Evolutionary conservation across 2,113 vertebrate species (phyloP).

Genomic region (Leptocoma aspasia): DNA sequence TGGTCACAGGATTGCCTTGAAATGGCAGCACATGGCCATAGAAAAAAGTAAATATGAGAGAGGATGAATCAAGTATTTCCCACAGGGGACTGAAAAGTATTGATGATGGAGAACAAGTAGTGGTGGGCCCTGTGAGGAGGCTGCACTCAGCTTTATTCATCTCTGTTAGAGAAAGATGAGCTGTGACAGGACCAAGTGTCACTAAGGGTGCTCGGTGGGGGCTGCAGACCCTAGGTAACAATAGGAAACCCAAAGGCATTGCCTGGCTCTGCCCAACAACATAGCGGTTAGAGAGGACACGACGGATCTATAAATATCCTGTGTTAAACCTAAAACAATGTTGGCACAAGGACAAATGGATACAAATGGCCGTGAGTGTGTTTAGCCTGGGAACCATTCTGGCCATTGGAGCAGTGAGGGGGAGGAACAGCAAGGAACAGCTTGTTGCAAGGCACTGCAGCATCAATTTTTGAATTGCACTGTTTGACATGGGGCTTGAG

Average conservation of each 20-base stretch:
- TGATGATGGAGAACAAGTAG: not conserved
- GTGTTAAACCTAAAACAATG: conserved; percentile 54
- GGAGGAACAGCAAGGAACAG: not conserved
- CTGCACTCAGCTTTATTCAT: not conserved
- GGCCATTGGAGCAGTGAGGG: not conserved
- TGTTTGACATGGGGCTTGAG: not conserved
- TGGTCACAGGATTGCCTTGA: not conserved
- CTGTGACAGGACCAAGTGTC: fast-evolving
- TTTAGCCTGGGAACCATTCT: conserved; percentile 6
- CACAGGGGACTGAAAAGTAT: not conserved
- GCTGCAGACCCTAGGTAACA: not conserved
- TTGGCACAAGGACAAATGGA: conserved; percentile 56
- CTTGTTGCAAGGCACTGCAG: not conserved
- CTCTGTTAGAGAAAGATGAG: not conserved
- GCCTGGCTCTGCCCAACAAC: not conserved
- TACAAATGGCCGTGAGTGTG: conserved; percentile 19
- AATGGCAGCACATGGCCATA: not conserved
- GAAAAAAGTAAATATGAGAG: not conserved
- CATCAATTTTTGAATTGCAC: not conserved
- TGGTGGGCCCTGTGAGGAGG: not conserved
- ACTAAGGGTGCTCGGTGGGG: not conserved
- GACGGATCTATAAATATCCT: conserved; percentile 41
- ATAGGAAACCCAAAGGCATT: not conserved
- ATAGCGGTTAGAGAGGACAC: conserved; percentile 14
- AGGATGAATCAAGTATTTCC: not conserved